Percentiles rank a stretch among this genome's conserved stretches.
phyloP scores from a whole-genome alignment of 2,888 invertebrate genomes.

The Drosophila prostipennis region DNA sequence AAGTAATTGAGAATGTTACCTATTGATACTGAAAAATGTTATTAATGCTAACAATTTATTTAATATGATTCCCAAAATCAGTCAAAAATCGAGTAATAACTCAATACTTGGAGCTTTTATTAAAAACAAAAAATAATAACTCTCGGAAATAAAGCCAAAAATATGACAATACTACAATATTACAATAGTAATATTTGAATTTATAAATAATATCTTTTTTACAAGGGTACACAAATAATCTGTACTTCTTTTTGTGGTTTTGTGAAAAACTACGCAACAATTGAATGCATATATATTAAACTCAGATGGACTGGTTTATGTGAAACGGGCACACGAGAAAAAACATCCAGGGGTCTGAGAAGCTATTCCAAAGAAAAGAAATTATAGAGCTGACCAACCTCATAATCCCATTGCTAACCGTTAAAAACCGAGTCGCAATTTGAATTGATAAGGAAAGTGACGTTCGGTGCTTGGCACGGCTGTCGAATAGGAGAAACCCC shows the following conservation, averaged over 20 bases:
- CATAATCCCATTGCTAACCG: constrained; percentile 34
- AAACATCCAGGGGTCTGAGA: constrained; percentile 10
- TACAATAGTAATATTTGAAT: too few relatives aligned
- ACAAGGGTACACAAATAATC: background rate
- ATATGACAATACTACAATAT: too few relatives aligned
- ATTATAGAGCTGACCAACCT: constrained; percentile 14
- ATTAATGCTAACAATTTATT: too few relatives aligned
- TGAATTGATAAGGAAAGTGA: constrained; percentile 64
- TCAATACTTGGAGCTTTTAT: too few relatives aligned
- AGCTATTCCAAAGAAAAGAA: constrained; percentile 6
- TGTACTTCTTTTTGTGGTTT: background rate
- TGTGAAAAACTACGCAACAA: constrained; percentile 33
- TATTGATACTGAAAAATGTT: too few relatives aligned
- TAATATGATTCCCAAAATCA: too few relatives aligned
- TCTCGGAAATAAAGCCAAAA: too few relatives aligned
- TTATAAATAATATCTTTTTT: too few relatives aligned
- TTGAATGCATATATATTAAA: constrained; percentile 38
- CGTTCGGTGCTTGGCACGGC: constrained; percentile 66
- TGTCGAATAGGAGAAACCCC: constrained; percentile 10
- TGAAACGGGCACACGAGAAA: constrained; percentile 42
- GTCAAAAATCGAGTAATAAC: too few relatives aligned
- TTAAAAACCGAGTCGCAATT: constrained; percentile 26
- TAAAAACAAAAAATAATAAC: too few relatives aligned
- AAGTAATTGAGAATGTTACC: too few relatives aligned
- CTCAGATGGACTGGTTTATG: constrained; percentile 61